A percentile compares a stretch with the other conserved stretches of the same genome.
Conservation (phyloP, 2,113 vertebrate species). For the Osmerus eperlanus region DNA sequence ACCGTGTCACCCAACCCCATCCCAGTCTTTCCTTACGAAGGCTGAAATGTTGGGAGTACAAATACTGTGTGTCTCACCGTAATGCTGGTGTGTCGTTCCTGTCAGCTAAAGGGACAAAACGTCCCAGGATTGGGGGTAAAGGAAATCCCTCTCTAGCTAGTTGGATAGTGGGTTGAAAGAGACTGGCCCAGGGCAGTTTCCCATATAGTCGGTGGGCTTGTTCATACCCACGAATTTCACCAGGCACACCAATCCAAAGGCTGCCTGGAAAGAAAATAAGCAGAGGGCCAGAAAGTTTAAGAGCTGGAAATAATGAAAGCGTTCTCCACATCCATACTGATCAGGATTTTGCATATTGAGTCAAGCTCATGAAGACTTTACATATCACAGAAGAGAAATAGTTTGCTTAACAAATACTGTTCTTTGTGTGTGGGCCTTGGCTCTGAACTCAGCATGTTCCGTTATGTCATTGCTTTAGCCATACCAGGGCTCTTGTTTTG, state of each 20-base stretch:
- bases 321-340: no score
- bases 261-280: slow-evolving; percentile 40
- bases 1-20: no score
- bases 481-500: background rate
- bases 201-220: slow-evolving; percentile 76
- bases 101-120: slow-evolving; percentile 43
- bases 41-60: background rate
- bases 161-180: slow-evolving; percentile 77
- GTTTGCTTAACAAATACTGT: background rate
- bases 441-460: background rate
- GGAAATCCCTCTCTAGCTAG: slow-evolving; percentile 69
- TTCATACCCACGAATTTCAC: slow-evolving; percentile 81
- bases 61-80: slow-evolving; percentile 37
- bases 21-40: no score
- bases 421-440: slow-evolving; percentile 27
- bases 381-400: no score
- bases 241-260: slow-evolving; percentile 82
- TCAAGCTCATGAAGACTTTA: no score
- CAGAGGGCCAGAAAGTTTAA: no score
- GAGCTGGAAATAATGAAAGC: no score
- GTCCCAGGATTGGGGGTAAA: slow-evolving; percentile 46
- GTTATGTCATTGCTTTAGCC: background rate
- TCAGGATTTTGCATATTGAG: no score
- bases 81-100: slow-evolving; percentile 35
- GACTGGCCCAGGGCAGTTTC: slow-evolving; percentile 75